Conservation (phyloP, 2,113 vertebrate species). For the Ariopsis seemanni region DNA sequence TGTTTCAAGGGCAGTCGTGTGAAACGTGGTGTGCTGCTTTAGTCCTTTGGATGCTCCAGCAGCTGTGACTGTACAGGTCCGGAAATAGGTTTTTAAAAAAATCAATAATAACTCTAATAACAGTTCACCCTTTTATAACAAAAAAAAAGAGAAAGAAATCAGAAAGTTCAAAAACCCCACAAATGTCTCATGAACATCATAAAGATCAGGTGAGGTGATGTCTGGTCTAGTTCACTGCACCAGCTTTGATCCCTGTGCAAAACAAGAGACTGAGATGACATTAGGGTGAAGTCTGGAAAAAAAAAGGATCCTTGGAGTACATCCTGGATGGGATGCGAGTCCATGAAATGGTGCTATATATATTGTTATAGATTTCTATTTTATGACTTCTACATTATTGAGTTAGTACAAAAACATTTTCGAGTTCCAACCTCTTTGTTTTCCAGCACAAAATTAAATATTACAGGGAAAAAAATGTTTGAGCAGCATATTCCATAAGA, state of each 20-base stretch:
- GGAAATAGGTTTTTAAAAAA: conserved; percentile 11
- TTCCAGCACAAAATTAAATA: too few species aligned
- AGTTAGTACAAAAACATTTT: too few species aligned
- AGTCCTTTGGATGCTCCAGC: conserved; percentile 8
- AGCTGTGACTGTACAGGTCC: background rate
- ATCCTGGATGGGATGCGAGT: background rate
- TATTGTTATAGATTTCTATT: too few species aligned
- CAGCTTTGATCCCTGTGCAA: conserved; percentile 7
- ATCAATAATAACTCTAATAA: background rate
- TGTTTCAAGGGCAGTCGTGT: conserved; percentile 23
- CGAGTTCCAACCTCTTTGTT: too few species aligned
- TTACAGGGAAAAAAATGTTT: too few species aligned
- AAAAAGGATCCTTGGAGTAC: background rate
- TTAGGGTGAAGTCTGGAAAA: background rate
- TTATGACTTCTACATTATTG: too few species aligned
- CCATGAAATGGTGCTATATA: background rate
- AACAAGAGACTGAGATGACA: background rate
- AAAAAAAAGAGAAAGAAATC: background rate
- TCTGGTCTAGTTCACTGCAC: background rate
- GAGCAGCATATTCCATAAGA: too few species aligned
- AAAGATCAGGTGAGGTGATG: background rate
- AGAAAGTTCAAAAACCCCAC: conserved; percentile 5
- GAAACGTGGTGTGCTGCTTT: conserved; percentile 23
- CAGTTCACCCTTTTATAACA: background rate
- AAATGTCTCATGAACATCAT: conserved; percentile 9